These are phyloP conservation scores for Phyllostomus discolor DNA, from an alignment of 2,113 vertebrate species.

Conservation along the genomic window DNA sequence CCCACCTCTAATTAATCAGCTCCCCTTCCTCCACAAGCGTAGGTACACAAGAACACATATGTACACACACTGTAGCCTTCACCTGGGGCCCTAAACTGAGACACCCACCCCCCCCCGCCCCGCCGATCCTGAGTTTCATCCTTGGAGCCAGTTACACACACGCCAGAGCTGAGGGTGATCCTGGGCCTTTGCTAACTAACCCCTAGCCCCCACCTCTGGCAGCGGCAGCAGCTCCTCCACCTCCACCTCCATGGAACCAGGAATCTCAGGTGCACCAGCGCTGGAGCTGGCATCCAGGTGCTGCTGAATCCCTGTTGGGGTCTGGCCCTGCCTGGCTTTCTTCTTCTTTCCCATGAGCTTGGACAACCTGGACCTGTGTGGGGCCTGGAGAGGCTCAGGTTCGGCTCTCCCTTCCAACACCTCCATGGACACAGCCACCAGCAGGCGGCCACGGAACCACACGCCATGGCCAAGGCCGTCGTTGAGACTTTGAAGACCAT, in stretches of 20 bases:
- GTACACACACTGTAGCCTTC: neutral
- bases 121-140: neutral
- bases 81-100: neutral
- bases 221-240: conserved; percentile 91
- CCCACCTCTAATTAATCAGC: neutral
- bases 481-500: conserved; percentile 89
- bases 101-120: no score
- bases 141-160: neutral
- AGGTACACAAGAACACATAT: neutral
- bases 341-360: conserved; percentile 84
- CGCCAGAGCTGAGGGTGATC: neutral
- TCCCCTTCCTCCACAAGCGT: neutral
- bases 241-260: conserved; percentile 87
- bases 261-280: conserved; percentile 78
- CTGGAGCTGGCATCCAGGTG: conserved; percentile 31
- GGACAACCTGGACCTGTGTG: conserved; percentile 8
- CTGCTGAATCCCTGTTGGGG: conserved; percentile 55
- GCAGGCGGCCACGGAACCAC: conserved; percentile 90
- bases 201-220: conserved; percentile 82
- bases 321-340: conserved; percentile 79
- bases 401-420: conserved; percentile 67
- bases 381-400: neutral
- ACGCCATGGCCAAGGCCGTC: conserved; percentile 90
- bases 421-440: conserved; percentile 86
- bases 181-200: neutral